A percentile compares a stretch with the other conserved stretches of the same genome.
phyloP scores from a whole-genome alignment of 2,113 vertebrate species.

The Felis chaus region DNA sequence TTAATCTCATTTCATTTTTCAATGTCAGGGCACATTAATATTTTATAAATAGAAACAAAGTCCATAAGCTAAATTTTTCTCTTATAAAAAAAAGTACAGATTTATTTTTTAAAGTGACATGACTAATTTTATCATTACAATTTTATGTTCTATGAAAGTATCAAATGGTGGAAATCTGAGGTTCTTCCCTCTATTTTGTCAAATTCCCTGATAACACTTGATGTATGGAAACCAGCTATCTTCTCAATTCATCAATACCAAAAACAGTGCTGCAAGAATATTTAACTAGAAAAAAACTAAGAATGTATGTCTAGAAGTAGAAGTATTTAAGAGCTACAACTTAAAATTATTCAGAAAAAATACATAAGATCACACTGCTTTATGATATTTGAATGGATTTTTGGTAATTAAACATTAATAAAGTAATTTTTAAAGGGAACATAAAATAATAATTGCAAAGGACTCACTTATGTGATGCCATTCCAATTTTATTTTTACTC shows the following conservation, averaged over 20 bases:
- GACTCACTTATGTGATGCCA: neutral
- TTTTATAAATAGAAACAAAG: constrained; percentile 74
- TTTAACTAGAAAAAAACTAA: neutral
- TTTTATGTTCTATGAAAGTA: neutral
- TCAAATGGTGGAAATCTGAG: neutral
- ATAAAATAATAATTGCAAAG: constrained; percentile 1
- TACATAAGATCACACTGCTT: neutral
- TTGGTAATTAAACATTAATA: neutral
- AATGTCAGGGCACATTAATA: constrained; percentile 73
- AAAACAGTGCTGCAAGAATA: neutral
- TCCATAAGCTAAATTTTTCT: constrained; percentile 39
- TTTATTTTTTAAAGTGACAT: constrained; percentile 49
- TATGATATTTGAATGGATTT: neutral
- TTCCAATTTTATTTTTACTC: neutral
- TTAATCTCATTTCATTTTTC: constrained; percentile 70
- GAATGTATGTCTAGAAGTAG: neutral
- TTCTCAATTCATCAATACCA: neutral
- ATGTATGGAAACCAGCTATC: neutral
- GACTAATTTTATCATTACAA: neutral
- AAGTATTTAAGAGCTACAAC: neutral
- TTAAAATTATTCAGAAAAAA: neutral
- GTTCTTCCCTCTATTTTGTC: neutral
- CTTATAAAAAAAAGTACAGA: neutral
- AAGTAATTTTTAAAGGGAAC: neutral
- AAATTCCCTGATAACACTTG: neutral